Base-by-base conservation (phyloP, 2,113 vertebrate species). In the Hoplias malabaricus region DNA sequence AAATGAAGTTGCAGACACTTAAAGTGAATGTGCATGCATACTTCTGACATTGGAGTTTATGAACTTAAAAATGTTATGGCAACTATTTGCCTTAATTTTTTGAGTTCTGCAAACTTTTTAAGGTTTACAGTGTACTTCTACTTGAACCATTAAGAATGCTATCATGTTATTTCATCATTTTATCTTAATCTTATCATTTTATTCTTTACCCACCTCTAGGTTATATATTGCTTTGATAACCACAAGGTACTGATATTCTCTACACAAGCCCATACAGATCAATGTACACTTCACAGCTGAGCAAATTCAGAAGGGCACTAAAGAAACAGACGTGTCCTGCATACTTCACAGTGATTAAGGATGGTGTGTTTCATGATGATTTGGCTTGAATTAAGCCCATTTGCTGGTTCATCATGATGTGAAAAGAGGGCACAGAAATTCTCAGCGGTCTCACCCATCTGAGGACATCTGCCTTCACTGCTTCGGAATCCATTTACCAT, bases 331-430 rank as follows among this genome's bases (percentile, higher is more conserved):
- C 16, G n/a, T 36, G 19, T 16, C 1, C 10, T 63, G 16, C 31
- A 53, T 53, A 23, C 59, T 16, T 66, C 63, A 33, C 27, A 16
- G 31, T 33, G 31, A 75, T 69, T 80, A 38, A 42, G 12, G 42
- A 3, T 14, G 53, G 62, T 61, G 68, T 69, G 42, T 48, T 80
- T 67, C 29, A n/a, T 50, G 33, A 40, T 69, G 25, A 31, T 62
- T 80, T 69, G 75, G 40, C 54, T 78, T 59, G 56, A 69, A 77
- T 69, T 53, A 77, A 69, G 25, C 40, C 67, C 75, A 77, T 77
- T 77, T 69, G 29, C 19, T 68, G 8, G 59, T 81, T 73, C 40
- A 31, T 61, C 63, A 66, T 53, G 40, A 61, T 11, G 34, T 38
- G 40, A 61, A 42, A 66, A 57, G 46, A 21, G 59, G 56, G 69